These are phyloP conservation scores for Caenorhabditis plicata DNA, from an alignment of 2,888 invertebrate species.

Conservation along the genomic window DNA sequence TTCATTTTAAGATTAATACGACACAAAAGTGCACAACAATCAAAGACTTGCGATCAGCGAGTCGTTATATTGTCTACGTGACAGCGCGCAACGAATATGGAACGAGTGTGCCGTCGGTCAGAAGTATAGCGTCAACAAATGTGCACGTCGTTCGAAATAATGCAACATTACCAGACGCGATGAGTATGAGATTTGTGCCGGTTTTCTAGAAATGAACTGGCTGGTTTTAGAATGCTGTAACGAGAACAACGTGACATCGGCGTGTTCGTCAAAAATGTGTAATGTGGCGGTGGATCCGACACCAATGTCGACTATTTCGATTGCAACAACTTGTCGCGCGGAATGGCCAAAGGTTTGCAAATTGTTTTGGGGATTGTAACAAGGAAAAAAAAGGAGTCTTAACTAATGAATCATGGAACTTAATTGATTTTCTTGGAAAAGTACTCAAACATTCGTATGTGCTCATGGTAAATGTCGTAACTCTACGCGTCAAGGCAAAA, in stretches of 20 bases:
- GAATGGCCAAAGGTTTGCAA: slow-evolving; percentile 40
- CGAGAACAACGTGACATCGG: slow-evolving; percentile 32
- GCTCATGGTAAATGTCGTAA: too few relatives aligned
- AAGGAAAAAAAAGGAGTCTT: not conserved
- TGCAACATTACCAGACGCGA: slow-evolving; percentile 32
- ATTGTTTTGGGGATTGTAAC: not conserved
- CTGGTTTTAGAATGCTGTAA: slow-evolving; percentile 44
- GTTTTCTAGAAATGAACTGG: not conserved
- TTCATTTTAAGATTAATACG: slow-evolving; percentile 71
- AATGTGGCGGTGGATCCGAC: slow-evolving; percentile 34
- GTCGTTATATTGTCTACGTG: slow-evolving; percentile 80
- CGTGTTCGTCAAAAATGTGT: slow-evolving; percentile 51
- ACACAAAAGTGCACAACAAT: slow-evolving; percentile 73
- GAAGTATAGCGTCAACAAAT: slow-evolving; percentile 49
- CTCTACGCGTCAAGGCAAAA: too few relatives aligned
- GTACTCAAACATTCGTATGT: too few relatives aligned
- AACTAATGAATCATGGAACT: too few relatives aligned
- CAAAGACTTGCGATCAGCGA: slow-evolving; percentile 74
- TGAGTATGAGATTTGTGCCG: too few relatives aligned
- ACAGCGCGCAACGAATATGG: slow-evolving; percentile 79
- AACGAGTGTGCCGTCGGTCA: slow-evolving; percentile 41
- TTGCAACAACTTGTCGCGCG: slow-evolving; percentile 47
- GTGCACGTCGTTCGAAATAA: slow-evolving; percentile 37
- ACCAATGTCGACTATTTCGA: slow-evolving; percentile 42
- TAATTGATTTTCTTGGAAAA: too few relatives aligned